Evolutionary conservation across 2,797 vertebrate genomes (phyloP), one percentile per base, ranked within the genome.

Genomic region (Brachyrhaphis roseni): DNA sequence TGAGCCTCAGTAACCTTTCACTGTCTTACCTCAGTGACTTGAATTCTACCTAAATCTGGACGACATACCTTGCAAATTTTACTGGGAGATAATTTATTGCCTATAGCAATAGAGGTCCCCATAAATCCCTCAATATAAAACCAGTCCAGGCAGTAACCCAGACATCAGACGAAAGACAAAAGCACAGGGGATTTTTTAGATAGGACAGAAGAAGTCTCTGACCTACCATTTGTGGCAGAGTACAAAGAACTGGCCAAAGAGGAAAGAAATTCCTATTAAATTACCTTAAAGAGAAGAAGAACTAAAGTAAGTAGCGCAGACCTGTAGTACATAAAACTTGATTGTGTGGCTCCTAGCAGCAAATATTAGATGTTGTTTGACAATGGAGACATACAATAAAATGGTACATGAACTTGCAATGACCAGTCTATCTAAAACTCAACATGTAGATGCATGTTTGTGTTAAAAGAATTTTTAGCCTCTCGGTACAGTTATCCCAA

Each of bases 361-460:
- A 49, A n/a, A 4, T 49, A 79, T n/a, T 49, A 41, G 0, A 11
- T 8, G 1, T 73, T 34, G 16, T 18, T 47, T 34, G 16, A 70
- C 39, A 53, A 8, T 76, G 1, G 39, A 47, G 34, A 77, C 23
- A 51, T 28, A 57, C 16, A 57, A 74, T 47, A 36, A 43, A 15
- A 66, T 45, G 74, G 20, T 15, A 64, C 46, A 41, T 62, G 47
- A 46, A 83, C 2, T 7, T 47, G n/a, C 20, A 59, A 53, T 53
- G 12, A 55, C 2, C 15, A 43, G 68, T 78, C 71, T 72, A 53
- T 72, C n/a, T 26, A 72, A 78, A 55, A 84, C 76, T 83, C 78
- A 79, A 75, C 82, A 90, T 89, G 81, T 87, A 90, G 91, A 91
- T 91, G 90, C 88, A 85, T 82, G 86, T 85, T 88, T 76, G 70